These are phyloP conservation scores for Apodemus speciosus DNA, from an alignment of 2,113 vertebrate genomes.

Conservation along the genomic window DNA sequence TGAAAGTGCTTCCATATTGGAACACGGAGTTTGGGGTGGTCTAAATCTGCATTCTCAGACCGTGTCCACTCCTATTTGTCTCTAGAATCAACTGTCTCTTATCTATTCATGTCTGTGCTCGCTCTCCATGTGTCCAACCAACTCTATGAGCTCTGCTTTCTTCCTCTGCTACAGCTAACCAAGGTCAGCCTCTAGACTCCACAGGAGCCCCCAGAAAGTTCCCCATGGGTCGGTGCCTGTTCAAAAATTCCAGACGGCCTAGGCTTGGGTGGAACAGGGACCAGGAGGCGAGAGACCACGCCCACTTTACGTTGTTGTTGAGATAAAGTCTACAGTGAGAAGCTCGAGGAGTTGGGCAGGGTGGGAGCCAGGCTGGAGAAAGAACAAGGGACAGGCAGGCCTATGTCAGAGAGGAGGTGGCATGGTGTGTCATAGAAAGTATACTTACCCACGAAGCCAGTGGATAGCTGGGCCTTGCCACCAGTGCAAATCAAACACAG, in stretches of 20 bases:
- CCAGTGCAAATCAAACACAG: not conserved
- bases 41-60: not conserved
- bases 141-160: not conserved
- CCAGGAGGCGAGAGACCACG: not conserved
- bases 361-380: not conserved
- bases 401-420: too few relatives aligned
- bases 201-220: not conserved
- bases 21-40: not conserved
- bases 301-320: not conserved
- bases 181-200: not conserved
- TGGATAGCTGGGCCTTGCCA: not conserved
- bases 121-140: not conserved
- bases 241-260: not conserved
- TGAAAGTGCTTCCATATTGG: not conserved
- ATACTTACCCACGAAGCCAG: not conserved
- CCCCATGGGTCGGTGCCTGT: not conserved
- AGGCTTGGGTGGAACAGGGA: not conserved
- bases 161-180: not conserved
- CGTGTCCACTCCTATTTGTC: rapidly evolving
- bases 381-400: not conserved
- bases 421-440: not conserved
- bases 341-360: not conserved
- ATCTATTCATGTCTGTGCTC: not conserved
- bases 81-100: not conserved
- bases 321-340: not conserved